A percentile compares a stretch with the other conserved stretches of the same genome.
Evolutionary conservation across 1,140 invertebrate genomes (phyloP).

Genomic region (Lepidurus couesii): DNA sequence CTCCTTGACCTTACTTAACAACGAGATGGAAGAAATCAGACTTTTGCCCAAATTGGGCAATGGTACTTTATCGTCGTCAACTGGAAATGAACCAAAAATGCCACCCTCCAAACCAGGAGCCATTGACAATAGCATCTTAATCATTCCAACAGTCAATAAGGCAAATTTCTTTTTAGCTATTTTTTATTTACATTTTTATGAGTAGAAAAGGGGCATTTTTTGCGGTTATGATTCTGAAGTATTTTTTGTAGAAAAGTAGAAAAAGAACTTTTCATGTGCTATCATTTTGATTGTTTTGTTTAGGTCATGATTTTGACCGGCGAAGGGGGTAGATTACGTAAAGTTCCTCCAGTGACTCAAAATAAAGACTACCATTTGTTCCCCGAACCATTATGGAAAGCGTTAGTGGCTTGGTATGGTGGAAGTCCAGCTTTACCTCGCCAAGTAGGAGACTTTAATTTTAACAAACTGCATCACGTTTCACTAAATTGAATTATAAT

Average conservation of each 20-base stretch:
- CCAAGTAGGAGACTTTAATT: conserved; percentile 53
- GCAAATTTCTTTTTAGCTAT: conserved; percentile 43
- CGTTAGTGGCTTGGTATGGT: conserved; percentile 76
- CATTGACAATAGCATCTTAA: conserved; percentile 67
- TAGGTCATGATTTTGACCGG: conserved; percentile 63
- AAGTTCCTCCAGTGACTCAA: conserved; percentile 54
- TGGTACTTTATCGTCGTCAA: neutral
- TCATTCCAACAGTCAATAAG: conserved; percentile 56
- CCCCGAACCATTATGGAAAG: conserved; percentile 77
- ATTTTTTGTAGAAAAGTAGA: neutral
- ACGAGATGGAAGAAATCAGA: neutral
- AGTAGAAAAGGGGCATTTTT: too few relatives aligned
- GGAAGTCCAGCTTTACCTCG: conserved; percentile 70
- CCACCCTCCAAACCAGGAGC: conserved; percentile 57
- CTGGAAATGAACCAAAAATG: conserved; percentile 16
- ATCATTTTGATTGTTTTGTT: conserved; percentile 21
- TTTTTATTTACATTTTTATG: conserved; percentile 3
- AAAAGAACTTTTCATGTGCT: too few relatives aligned
- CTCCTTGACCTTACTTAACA: conserved; percentile 7
- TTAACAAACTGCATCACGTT: neutral
- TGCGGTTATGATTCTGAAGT: neutral
- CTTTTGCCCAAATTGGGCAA: neutral
- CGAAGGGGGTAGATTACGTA: conserved; percentile 72
- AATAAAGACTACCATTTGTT: conserved; percentile 75
- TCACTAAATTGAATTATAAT: neutral